Evolutionary conservation across 2,797 vertebrate species (phyloP).

Genomic region (Pangasius mekongensis): DNA sequence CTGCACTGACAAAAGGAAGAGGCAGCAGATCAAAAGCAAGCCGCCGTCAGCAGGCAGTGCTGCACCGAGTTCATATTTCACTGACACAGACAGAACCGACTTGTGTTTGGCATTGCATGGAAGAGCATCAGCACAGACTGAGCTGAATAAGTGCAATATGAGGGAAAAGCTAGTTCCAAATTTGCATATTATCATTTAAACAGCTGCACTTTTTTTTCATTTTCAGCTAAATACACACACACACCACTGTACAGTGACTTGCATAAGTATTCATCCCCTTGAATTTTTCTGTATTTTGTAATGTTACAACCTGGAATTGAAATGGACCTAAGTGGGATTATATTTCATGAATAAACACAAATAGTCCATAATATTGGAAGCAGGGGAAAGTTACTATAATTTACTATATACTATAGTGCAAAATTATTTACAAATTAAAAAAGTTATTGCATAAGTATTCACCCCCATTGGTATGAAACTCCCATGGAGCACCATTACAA

Average conservation of each 20-base stretch:
- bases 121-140: slow-evolving; percentile 28
- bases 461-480: not conserved
- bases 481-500: not conserved
- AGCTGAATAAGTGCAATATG: slow-evolving; percentile 36
- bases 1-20: slow-evolving; percentile 42
- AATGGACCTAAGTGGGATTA: not conserved
- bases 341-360: not conserved
- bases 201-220: not conserved
- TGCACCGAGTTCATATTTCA: slow-evolving; percentile 41
- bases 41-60: slow-evolving; percentile 45
- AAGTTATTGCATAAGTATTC: not conserved
- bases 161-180: slow-evolving; percentile 29
- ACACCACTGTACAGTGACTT: not conserved
- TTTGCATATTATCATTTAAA: slow-evolving; percentile 9
- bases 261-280: not conserved
- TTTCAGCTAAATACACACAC: not conserved
- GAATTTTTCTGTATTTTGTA: not conserved
- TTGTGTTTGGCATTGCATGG: slow-evolving; percentile 36
- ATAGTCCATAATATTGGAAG: not conserved
- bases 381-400: not conserved
- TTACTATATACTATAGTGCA: too few species aligned
- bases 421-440: not conserved
- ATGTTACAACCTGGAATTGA: not conserved
- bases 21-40: slow-evolving; percentile 31
- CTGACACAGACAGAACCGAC: slow-evolving; percentile 44